Conservation (phyloP, 1,140 invertebrate species). For the Trichonephila clavata region DNA sequence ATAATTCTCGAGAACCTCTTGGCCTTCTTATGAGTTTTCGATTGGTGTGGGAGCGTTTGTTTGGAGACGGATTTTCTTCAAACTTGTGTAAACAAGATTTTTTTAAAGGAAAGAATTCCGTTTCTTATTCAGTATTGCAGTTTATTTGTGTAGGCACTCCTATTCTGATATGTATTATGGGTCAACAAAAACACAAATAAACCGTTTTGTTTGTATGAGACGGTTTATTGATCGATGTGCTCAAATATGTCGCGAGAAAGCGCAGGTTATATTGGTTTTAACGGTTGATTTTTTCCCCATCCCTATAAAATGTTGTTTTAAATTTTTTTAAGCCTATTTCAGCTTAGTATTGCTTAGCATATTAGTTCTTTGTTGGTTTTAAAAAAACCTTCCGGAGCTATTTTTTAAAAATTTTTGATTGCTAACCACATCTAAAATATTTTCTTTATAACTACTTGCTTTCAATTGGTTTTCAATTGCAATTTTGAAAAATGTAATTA, state of each 20-base stretch:
- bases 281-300: background rate
- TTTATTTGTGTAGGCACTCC: background rate
- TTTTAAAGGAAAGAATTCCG: background rate
- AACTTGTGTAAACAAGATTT: background rate
- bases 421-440: too few relatives aligned
- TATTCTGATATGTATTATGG: background rate
- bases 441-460: too few relatives aligned
- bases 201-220: background rate
- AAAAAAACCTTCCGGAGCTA: too few relatives aligned
- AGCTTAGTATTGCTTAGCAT: too few relatives aligned
- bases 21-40: background rate
- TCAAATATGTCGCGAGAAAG: background rate
- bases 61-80: background rate
- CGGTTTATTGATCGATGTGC: background rate
- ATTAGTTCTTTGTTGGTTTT: too few relatives aligned
- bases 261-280: background rate
- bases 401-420: too few relatives aligned
- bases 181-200: background rate
- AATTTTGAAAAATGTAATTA: too few relatives aligned
- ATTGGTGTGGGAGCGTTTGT: constrained; percentile 14
- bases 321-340: too few relatives aligned
- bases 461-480: too few relatives aligned
- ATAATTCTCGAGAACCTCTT: background rate
- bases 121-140: background rate
- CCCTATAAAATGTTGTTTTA: too few relatives aligned